These are phyloP conservation scores for Timandra comae DNA, from an alignment of 2,888 invertebrate species.

Conservation along the genomic window DNA sequence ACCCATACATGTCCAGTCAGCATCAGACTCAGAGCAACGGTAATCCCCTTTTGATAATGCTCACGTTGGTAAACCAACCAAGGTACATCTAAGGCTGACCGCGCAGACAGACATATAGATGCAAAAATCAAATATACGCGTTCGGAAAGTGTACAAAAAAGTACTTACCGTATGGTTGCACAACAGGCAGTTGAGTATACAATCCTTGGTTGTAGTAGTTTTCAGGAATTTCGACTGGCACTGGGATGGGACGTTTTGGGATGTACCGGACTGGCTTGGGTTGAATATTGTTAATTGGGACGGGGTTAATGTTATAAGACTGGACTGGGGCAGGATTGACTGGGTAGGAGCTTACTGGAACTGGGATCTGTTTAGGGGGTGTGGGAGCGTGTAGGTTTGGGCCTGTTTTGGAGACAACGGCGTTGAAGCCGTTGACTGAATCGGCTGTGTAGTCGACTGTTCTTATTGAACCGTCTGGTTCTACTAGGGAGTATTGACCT, in stretches of 20 bases:
- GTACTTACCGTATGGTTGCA: conserved; percentile 14
- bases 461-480: conserved; percentile 71
- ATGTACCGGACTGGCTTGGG: not conserved
- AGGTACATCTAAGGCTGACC: too few relatives aligned
- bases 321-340: conserved; percentile 18
- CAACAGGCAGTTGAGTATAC: conserved; percentile 15
- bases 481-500: conserved; percentile 73
- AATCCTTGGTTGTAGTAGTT: too few relatives aligned
- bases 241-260: too few relatives aligned
- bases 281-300: not conserved
- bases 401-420: conserved; percentile 71
- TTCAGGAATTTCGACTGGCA: conserved; percentile 34
- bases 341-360: conserved; percentile 11
- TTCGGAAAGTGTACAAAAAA: too few relatives aligned
- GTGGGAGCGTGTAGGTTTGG: conserved; percentile 61
- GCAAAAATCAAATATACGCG: too few relatives aligned
- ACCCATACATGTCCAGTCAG: too few relatives aligned
- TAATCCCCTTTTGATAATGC: too few relatives aligned
- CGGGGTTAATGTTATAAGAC: too few relatives aligned
- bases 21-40: too few relatives aligned
- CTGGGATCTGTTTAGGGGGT: too few relatives aligned
- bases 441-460: conserved; percentile 78
- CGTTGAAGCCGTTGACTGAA: conserved; percentile 76
- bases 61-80: too few relatives aligned
- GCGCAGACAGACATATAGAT: too few relatives aligned